phyloP scores from a whole-genome alignment of 1,140 invertebrate species.

The Scaptomyza hsui region DNA sequence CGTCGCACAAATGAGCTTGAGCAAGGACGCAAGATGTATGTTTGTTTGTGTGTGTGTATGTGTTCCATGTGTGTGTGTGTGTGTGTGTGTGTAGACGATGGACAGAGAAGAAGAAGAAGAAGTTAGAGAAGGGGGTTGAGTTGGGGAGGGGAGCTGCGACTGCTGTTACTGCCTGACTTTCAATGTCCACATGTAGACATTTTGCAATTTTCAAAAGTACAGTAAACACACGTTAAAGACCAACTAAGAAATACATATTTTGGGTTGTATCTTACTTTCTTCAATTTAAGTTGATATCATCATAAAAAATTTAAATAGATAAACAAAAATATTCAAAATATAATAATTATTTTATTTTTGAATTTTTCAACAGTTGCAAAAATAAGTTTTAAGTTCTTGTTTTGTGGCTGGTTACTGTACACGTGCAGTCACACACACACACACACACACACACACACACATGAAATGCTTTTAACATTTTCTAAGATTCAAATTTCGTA shows the following conservation, averaged over 20 bases:
- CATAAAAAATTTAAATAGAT: too few relatives aligned
- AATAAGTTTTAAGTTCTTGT: not conserved
- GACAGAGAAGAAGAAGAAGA: constrained; percentile 4
- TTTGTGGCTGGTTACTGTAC: constrained; percentile 30
- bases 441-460: constrained; percentile 30
- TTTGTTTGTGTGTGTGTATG: constrained; percentile 44
- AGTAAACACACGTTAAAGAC: not conserved
- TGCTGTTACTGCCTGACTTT: constrained; percentile 68
- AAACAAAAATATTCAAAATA: too few relatives aligned
- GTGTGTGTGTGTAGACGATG: constrained; percentile 25
- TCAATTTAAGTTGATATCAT: too few relatives aligned
- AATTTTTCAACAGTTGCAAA: too few relatives aligned
- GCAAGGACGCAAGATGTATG: constrained; percentile 79
- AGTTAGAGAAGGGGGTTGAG: not conserved
- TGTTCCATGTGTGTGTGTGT: constrained; percentile 14
- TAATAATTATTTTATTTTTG: too few relatives aligned
- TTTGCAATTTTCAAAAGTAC: constrained; percentile 78
- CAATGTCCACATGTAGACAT: constrained; percentile 78
- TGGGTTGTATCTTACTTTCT: too few relatives aligned
- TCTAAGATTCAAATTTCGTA: constrained; percentile 83
- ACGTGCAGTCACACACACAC: constrained; percentile 61
- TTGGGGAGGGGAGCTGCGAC: constrained; percentile 20
- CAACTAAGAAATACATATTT: too few relatives aligned
- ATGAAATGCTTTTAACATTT: constrained; percentile 78
- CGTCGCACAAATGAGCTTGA: constrained; percentile 76